phyloP scores from a whole-genome alignment of 2,113 vertebrate species.

The Cavia aperea region DNA sequence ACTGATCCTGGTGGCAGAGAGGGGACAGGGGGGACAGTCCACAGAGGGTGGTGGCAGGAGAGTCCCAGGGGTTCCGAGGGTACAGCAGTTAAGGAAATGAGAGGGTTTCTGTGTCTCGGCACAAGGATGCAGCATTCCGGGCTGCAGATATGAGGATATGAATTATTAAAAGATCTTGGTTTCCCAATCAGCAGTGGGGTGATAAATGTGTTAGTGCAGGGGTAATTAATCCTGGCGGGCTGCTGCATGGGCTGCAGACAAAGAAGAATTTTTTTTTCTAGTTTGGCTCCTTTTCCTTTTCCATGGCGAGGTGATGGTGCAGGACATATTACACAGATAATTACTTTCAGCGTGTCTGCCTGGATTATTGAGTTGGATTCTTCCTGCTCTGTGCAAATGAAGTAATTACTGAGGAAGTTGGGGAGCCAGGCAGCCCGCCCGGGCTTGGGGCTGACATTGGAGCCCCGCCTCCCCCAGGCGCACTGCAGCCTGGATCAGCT shows the following conservation, averaged over 20 bases:
- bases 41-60: neutral
- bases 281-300: conserved; percentile 14
- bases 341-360: conserved; percentile 58
- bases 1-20: neutral
- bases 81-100: neutral
- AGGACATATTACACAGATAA: conserved; percentile 56
- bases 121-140: neutral
- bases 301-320: conserved; percentile 50
- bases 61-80: neutral
- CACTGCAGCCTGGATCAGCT: neutral
- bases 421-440: conserved; percentile 17
- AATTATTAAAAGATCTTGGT: conserved; percentile 56
- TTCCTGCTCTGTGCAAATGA: conserved; percentile 46
- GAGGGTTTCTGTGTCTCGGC: conserved; percentile 7
- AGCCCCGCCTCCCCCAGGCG: neutral
- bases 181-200: conserved; percentile 48
- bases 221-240: conserved; percentile 59
- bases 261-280: conserved; percentile 3
- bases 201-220: conserved; percentile 33
- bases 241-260: conserved; percentile 49
- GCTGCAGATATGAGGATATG: conserved; percentile 46
- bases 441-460: neutral
- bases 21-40: neutral
- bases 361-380: conserved; percentile 54
- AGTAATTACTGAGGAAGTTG: conserved; percentile 53